Conservation (phyloP, 2,888 invertebrate species). For the Eristalis tenax region DNA sequence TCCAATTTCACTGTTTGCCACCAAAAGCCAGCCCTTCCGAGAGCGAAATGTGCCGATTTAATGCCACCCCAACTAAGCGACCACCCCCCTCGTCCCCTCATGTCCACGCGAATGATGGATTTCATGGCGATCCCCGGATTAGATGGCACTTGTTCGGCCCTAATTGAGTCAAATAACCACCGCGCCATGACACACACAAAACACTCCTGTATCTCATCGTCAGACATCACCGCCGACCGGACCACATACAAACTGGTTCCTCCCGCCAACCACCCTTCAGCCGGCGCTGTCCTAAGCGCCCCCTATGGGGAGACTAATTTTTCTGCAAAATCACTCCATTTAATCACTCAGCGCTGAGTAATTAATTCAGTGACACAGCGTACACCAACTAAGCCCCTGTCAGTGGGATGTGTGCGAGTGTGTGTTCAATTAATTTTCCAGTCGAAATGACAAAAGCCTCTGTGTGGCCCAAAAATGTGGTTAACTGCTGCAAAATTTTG, state of each 20-base stretch:
- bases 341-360: slow-evolving; percentile 28
- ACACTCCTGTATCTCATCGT: background rate
- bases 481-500: background rate
- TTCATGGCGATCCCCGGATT: background rate
- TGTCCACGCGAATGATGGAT: background rate
- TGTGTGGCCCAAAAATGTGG: background rate
- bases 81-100: background rate
- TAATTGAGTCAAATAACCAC: background rate
- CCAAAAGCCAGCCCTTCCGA: background rate
- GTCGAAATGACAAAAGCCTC: slow-evolving; percentile 3
- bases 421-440: slow-evolving; percentile 51
- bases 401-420: background rate
- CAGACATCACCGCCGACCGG: background rate
- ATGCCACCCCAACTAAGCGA: background rate
- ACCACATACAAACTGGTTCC: background rate
- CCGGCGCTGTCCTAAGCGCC: background rate
- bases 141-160: background rate
- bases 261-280: too few species aligned
- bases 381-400: background rate
- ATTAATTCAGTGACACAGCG: slow-evolving; percentile 38
- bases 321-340: slow-evolving; percentile 37
- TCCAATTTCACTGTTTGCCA: too few species aligned
- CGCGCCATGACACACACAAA: background rate
- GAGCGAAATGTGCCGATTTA: background rate
- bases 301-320: background rate